A percentile compares a stretch with the other conserved stretches of the same genome.
These are phyloP conservation scores for Catostomus latipinnis DNA, from an alignment of 2,797 vertebrate genomes.

Conservation along the genomic window DNA sequence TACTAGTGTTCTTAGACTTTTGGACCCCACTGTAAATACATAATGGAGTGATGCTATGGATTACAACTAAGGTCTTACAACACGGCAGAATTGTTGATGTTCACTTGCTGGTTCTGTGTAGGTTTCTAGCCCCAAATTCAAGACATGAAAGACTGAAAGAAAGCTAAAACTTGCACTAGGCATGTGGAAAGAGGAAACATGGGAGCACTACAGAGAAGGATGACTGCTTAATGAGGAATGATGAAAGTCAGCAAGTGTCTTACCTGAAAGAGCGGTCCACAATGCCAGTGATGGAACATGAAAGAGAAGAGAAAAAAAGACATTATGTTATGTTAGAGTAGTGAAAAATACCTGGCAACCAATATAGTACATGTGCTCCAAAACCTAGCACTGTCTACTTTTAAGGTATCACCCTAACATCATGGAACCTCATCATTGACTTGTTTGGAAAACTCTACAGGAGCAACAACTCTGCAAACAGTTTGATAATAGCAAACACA, in stretches of 20 bases:
- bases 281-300: conserved; percentile 73
- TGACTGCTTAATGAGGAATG: conserved; percentile 59
- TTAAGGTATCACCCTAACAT: neutral
- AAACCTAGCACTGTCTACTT: neutral
- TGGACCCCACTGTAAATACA: neutral
- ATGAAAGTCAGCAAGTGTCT: conserved; percentile 75
- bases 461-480: neutral
- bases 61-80: conserved; percentile 19
- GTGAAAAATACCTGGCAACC: conserved; percentile 24
- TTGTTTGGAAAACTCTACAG: conserved; percentile 1
- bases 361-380: neutral
- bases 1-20: too few species aligned
- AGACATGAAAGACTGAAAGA: conserved; percentile 26
- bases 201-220: conserved; percentile 51
- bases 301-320: conserved; percentile 71
- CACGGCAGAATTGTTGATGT: conserved; percentile 41
- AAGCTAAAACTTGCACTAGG: conserved; percentile 49
- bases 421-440: neutral
- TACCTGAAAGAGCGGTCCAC: conserved; percentile 77
- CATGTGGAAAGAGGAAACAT: conserved; percentile 50
- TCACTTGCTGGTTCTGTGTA: conserved; percentile 43
- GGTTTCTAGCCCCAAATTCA: conserved; percentile 8
- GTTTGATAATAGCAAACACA: too few species aligned
- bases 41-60: neutral
- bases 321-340: conserved; percentile 40